Evolutionary conservation across 2,797 vertebrate species (phyloP), one percentile per base, ranked within the genome.

Genomic region (Cottoperca gobio): DNA sequence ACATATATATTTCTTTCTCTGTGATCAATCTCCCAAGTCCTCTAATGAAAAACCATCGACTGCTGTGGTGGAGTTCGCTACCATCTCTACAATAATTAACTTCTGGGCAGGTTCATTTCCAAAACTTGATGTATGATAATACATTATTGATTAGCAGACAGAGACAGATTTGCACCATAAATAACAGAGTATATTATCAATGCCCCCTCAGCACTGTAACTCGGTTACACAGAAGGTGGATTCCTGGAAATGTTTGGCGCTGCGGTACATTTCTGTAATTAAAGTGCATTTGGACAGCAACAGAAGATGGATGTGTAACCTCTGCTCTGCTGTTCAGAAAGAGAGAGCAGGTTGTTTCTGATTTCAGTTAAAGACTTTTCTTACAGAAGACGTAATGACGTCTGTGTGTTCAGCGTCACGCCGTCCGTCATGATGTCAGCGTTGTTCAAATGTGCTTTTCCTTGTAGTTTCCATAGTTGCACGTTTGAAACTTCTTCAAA

Each of bases 41-140:
- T 80, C 68, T 70, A 85, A 90, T 89, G 81, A 87, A 88, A 86
- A 90, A 87, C 78, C 88, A 87, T 83, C 23, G 79, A 78, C 85
- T 82, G 73, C 54, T 78, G 19, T 19, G 57, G 43, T 24, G 63
- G 59, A 73, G 84, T 88, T 84, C 33, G 77, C 84, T 62, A 65
- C 82, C 67, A 48, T 73, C 82, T 77, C 69, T 58, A 21, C 82
- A 72, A 79, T 88, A 87, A 90, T 87, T 79, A 90, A 86, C 82
- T 91, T 87, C 84, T 83, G 71, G 83, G 78, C 86, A 91, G 87
- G 88, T 91, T 87, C 86, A 90, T 90, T 90, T 87, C 82, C 84
- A 92, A 87, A 90, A 82, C 59, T 43, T 93, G 88, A 94, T 91
- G 64, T 88, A 92, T 94, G 89, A 90, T 91, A 88, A 92, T 93